A percentile compares a stretch with the other conserved stretches of the same genome.
These are phyloP conservation scores for Aphodius sticticus DNA, from an alignment of 2,888 invertebrate genomes.

Conservation along the genomic window DNA sequence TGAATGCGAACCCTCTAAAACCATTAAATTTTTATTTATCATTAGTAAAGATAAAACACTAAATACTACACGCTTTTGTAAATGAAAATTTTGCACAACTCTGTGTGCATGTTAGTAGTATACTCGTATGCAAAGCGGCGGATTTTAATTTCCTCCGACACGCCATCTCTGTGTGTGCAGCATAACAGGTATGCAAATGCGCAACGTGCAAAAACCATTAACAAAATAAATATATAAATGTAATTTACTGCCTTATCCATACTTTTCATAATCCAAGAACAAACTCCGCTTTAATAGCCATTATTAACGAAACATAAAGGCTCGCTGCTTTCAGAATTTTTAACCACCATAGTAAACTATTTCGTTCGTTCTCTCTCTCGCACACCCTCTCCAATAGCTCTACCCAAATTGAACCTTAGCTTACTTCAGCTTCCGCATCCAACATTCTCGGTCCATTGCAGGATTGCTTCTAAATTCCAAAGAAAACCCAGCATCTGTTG, in stretches of 20 bases:
- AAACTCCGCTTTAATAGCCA: not conserved
- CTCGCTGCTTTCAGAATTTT: not conserved
- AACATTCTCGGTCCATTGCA: too few relatives aligned
- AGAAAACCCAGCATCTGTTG: too few relatives aligned
- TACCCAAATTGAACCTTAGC: too few relatives aligned
- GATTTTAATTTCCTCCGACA: not conserved
- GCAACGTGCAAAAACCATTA: constrained; percentile 4
- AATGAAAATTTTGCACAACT: not conserved
- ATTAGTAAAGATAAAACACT: too few relatives aligned
- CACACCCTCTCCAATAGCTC: too few relatives aligned
- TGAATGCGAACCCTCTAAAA: too few relatives aligned
- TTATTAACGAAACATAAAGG: not conserved
- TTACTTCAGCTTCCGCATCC: too few relatives aligned
- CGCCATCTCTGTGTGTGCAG: not conserved
- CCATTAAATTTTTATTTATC: too few relatives aligned
- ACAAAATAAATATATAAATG: not conserved
- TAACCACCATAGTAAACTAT: too few relatives aligned
- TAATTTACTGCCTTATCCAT: not conserved
- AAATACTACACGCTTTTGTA: not conserved
- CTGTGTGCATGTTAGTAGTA: not conserved
- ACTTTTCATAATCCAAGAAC: not conserved
- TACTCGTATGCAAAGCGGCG: not conserved
- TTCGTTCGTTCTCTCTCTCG: too few relatives aligned
- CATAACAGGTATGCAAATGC: not conserved
- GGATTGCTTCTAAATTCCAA: too few relatives aligned